Conservation (phyloP, 2,113 vertebrate species). For the Hiodon alosoides region DNA sequence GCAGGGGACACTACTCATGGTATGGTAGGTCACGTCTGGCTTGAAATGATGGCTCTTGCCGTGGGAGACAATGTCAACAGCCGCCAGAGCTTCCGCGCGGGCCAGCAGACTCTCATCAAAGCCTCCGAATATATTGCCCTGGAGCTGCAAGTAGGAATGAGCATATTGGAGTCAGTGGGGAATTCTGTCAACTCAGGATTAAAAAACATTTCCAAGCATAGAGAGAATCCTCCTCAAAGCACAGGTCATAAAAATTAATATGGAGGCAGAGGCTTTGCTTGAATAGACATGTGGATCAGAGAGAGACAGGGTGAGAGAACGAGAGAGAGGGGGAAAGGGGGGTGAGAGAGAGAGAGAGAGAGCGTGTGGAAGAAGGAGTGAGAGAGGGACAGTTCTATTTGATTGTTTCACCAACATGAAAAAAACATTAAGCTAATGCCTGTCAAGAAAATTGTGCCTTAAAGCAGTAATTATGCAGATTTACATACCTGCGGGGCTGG, state of each 20-base stretch:
- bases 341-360: slow-evolving; percentile 37
- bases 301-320: slow-evolving; percentile 35
- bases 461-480: slow-evolving; percentile 44
- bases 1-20: slow-evolving; percentile 90
- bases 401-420: slow-evolving; percentile 66
- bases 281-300: slow-evolving; percentile 76
- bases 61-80: slow-evolving; percentile 88
- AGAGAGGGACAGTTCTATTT: slow-evolving; percentile 53
- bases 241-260: slow-evolving; percentile 98
- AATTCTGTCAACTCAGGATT: slow-evolving; percentile 84
- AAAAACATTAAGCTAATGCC: slow-evolving; percentile 68
- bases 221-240: slow-evolving; percentile 81
- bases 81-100: slow-evolving; percentile 93
- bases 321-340: slow-evolving; percentile 40
- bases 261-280: slow-evolving; percentile 74
- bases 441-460: slow-evolving; percentile 66
- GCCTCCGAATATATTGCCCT: slow-evolving; percentile 97
- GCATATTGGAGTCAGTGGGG: slow-evolving; percentile 82
- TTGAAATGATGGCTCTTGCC: slow-evolving; percentile 88
- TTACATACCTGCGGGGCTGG: slow-evolving; percentile 88
- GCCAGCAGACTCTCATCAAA: slow-evolving; percentile 97
- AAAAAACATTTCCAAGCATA: slow-evolving; percentile 81
- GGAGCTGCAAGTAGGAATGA: slow-evolving; percentile 86
- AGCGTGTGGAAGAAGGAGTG: slow-evolving; percentile 27
- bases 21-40: slow-evolving; percentile 87